Evolutionary conservation across 2,888 invertebrate genomes (phyloP), one percentile per base, ranked within the genome.

Genomic region (Nineta flava): DNA sequence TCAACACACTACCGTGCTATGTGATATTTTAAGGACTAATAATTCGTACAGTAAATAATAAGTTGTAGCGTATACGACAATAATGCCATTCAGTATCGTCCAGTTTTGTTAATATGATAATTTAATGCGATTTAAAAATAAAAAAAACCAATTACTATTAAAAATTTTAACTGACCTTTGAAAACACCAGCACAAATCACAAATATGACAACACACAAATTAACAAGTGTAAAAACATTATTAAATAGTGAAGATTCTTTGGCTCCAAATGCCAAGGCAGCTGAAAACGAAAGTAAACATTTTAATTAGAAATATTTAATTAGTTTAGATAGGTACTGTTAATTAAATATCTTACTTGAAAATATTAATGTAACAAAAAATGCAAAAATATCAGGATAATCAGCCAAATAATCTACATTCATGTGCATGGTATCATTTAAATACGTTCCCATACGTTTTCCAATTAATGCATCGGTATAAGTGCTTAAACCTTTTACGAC

Each of bases 401-500:
- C 62, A 1, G 83, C 80, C 34, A 88, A 64, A 55, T 80, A 77
- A 1, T 72, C 70, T 15, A 79, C 70, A 57, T 81, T 67, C 47
- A 87, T 74, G 2, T 81, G 85, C 68, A 85, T 70, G 35, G 74
- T 74, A 6, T 73, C 71, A 42, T 68, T 65, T 47, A 87, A 73
- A 51, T 74, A 75, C 9, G 71, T 66, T 1, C 77, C 77, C 71
- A 87, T 85, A 0, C 74, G 72, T 57, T 80, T 75, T 51, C 74
- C 73, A 44, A 77, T 65, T 9, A 87, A 60, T 2, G 81, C 76
- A 63, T 88, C 87, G 54, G 87, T 66, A 63, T 88, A 88, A 41
- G 79, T 79, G 61, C 86, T 87, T 41, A 87, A 70, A 0, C 83
- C 87, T 58, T 85, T 81, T n/a, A 84, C 86, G 13, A 87, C 86